Percentiles rank a stretch among this genome's conserved stretches.
phyloP scores from a whole-genome alignment of 2,797 vertebrate species.

The Tragelaphus oryx region DNA sequence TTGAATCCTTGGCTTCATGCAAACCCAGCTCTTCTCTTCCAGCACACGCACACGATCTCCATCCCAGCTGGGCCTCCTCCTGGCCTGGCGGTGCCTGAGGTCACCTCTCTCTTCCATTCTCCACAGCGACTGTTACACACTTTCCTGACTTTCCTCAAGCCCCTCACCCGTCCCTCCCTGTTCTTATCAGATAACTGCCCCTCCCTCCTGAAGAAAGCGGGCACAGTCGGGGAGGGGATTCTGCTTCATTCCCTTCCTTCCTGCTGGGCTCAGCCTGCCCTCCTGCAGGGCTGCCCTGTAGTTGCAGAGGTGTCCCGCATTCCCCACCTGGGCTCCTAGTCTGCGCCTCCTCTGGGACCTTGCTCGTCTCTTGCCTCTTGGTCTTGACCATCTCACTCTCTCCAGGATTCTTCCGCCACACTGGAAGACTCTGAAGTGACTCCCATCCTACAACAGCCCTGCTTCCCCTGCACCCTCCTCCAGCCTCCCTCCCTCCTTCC shows the following conservation, averaged over 20 bases:
- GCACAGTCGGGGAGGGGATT: rapidly evolving
- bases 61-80: neutral
- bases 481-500: neutral
- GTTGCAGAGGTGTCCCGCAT: too few species aligned
- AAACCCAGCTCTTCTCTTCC: neutral
- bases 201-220: neutral
- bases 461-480: neutral
- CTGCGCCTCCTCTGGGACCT: too few species aligned
- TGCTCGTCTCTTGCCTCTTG: neutral
- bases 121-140: neutral
- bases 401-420: neutral
- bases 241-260: neutral
- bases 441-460: too few species aligned
- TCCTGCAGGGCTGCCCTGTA: neutral
- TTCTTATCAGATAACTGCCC: neutral
- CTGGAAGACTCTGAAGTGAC: neutral
- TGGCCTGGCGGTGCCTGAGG: neutral
- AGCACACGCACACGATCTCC: rapidly evolving
- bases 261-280: neutral
- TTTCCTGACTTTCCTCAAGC: neutral
- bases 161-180: neutral
- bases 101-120: neutral
- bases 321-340: neutral
- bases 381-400: neutral
- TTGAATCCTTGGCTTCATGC: neutral